Evolutionary conservation across 1,140 invertebrate species (phyloP).

Genomic region (Drosophila pseudoananassae): DNA sequence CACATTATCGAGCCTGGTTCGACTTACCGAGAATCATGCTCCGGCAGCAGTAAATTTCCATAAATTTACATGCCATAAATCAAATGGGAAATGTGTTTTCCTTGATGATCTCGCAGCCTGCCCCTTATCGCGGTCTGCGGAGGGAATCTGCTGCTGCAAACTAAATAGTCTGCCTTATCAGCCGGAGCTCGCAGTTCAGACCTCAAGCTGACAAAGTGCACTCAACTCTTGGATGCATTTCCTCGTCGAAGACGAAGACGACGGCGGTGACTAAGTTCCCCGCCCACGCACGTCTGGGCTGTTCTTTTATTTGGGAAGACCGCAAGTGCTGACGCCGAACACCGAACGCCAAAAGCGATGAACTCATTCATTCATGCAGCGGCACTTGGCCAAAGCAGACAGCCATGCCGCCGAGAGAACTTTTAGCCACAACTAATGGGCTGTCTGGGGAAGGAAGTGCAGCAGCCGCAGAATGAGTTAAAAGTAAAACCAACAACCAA

Average conservation of each 20-base stretch:
- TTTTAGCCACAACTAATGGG: constrained; percentile 50
- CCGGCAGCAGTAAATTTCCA: constrained; percentile 72
- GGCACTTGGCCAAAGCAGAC: constrained; percentile 29
- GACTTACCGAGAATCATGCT: constrained; percentile 48
- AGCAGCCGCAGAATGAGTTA: constrained; percentile 26
- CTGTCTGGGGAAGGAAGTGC: constrained; percentile 40
- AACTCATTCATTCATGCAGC: constrained; percentile 73
- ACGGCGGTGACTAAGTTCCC: constrained; percentile 60
- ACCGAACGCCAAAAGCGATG: constrained; percentile 44
- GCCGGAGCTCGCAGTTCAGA: neutral
- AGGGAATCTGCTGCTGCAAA: constrained; percentile 40
- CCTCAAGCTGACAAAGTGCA: constrained; percentile 68
- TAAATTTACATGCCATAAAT: constrained; percentile 80
- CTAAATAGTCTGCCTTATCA: constrained; percentile 73
- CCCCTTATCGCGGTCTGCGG: constrained; percentile 54
- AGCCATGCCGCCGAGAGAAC: constrained; percentile 46
- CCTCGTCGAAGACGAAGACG: constrained; percentile 18
- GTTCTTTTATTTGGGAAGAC: constrained; percentile 59
- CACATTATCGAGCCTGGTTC: constrained; percentile 54
- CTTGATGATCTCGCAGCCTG: constrained; percentile 31
- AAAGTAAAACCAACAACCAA: constrained; percentile 46
- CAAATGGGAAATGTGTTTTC: constrained; percentile 76
- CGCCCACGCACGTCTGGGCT: constrained; percentile 58
- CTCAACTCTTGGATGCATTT: constrained; percentile 72
- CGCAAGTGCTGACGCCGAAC: constrained; percentile 47